Conservation (phyloP, 2,797 vertebrate species). For the Hoplostethus atlanticus region DNA sequence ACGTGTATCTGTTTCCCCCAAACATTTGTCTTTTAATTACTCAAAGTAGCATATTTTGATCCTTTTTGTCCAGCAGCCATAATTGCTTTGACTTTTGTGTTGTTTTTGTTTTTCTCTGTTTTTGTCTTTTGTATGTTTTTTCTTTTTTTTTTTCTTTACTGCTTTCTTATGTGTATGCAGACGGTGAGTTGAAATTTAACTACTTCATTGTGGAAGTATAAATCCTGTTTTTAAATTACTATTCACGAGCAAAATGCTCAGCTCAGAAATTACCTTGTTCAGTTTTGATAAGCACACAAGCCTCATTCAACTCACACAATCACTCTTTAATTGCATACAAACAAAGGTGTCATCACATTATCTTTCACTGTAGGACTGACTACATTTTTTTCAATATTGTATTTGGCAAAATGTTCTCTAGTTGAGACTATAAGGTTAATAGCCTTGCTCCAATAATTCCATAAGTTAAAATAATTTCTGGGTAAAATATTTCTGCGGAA, state of each 20-base stretch:
- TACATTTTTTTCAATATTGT: background rate
- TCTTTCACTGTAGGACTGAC: constrained; percentile 5
- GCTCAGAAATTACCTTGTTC: background rate
- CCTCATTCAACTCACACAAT: background rate
- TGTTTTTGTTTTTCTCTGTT: constrained; percentile 79
- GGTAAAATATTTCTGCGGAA: constrained; percentile 59
- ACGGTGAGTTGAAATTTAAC: constrained; percentile 96
- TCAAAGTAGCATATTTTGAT: constrained; percentile 72
- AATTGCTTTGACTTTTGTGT: constrained; percentile 88
- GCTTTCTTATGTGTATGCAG: constrained; percentile 99
- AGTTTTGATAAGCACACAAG: constrained; percentile 4
- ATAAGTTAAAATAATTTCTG: background rate
- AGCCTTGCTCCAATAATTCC: background rate
- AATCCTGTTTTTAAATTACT: constrained; percentile 84
- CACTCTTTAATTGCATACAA: background rate
- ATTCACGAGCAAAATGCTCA: constrained; percentile 43
- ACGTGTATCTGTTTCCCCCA: constrained; percentile 49
- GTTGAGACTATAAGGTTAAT: constrained; percentile 11
- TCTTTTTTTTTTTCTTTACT: constrained; percentile 88
- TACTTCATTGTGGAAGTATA: constrained; percentile 83
- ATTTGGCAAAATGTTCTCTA: constrained; percentile 10
- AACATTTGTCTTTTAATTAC: constrained; percentile 70
- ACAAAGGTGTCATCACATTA: background rate
- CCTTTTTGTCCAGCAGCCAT: constrained; percentile 84
- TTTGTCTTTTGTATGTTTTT: constrained; percentile 81